phyloP scores from a whole-genome alignment of 2,888 invertebrate genomes.

The Parnassius glacialis region DNA sequence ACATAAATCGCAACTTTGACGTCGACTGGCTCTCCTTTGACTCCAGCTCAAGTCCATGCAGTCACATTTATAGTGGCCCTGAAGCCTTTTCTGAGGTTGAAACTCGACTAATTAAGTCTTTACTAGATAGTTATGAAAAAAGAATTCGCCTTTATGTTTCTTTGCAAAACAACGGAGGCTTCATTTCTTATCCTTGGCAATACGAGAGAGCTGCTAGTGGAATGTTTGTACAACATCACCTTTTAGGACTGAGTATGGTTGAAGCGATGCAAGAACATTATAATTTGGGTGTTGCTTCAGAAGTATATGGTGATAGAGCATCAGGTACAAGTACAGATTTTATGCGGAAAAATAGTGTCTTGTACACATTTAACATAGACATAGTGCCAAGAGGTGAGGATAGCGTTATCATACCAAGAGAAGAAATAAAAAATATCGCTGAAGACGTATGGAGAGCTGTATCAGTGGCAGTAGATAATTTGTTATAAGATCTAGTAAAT shows the following conservation, averaged over 20 bases:
- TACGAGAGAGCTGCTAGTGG: slow-evolving; percentile 74
- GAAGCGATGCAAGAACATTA: slow-evolving; percentile 47
- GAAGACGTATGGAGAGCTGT: slow-evolving; percentile 62
- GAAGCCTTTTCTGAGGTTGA: slow-evolving; percentile 85
- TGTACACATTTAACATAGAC: slow-evolving; percentile 59
- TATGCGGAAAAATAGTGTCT: slow-evolving; percentile 44
- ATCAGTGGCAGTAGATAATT: slow-evolving; percentile 44
- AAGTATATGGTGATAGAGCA: slow-evolving; percentile 51
- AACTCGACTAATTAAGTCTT: slow-evolving; percentile 76
- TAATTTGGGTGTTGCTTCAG: slow-evolving; percentile 49
- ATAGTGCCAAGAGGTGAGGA: slow-evolving; percentile 44
- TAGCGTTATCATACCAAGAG: slow-evolving; percentile 53
- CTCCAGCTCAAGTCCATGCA: slow-evolving; percentile 81
- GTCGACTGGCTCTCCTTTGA: slow-evolving; percentile 84
- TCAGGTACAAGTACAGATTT: slow-evolving; percentile 67
- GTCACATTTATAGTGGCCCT: slow-evolving; percentile 82
- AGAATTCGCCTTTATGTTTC: slow-evolving; percentile 84
- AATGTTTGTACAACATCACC: slow-evolving; percentile 55
- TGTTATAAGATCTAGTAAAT: slow-evolving; percentile 26
- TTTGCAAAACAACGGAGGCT: slow-evolving; percentile 87
- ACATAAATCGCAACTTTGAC: slow-evolving; percentile 89
- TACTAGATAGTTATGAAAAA: slow-evolving; percentile 71
- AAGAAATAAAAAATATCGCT: slow-evolving; percentile 46
- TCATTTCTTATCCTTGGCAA: slow-evolving; percentile 85
- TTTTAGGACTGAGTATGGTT: slow-evolving; percentile 54